These are phyloP conservation scores for Cirrhinus molitorella DNA, from an alignment of 2,797 vertebrate genomes.

Conservation along the genomic window DNA sequence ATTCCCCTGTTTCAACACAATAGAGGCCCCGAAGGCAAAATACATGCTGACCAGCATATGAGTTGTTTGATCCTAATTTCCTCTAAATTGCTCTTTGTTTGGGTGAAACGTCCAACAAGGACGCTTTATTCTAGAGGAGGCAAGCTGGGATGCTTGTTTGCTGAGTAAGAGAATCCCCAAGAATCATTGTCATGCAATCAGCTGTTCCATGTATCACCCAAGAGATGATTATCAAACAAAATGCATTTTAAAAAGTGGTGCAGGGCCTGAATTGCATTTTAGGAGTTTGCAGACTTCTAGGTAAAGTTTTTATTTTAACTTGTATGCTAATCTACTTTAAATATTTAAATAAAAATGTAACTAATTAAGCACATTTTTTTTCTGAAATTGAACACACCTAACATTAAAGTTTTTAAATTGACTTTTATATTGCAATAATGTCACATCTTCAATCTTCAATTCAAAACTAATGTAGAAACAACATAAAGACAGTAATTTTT, in stretches of 20 bases:
- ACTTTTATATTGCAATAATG: too few species aligned
- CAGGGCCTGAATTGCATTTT: not conserved
- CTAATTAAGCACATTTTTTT: too few species aligned
- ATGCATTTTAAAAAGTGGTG: not conserved
- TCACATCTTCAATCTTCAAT: too few species aligned
- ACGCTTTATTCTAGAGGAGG: slow-evolving; percentile 31
- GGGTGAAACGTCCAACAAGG: slow-evolving; percentile 30
- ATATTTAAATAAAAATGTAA: too few species aligned
- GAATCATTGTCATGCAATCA: slow-evolving; percentile 31
- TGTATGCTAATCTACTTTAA: not conserved
- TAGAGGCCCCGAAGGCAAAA: slow-evolving; percentile 34
- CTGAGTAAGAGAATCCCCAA: slow-evolving; percentile 36
- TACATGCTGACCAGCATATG: slow-evolving; percentile 37
- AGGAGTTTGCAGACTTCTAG: not conserved
- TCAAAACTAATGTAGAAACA: too few species aligned
- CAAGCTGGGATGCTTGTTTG: slow-evolving; percentile 42
- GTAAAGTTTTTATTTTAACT: not conserved
- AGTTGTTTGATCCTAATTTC: slow-evolving; percentile 38
- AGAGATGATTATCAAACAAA: slow-evolving; percentile 6
- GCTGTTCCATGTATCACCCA: not conserved
- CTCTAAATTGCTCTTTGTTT: slow-evolving; percentile 51
- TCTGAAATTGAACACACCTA: too few species aligned
- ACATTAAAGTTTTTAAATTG: too few species aligned
- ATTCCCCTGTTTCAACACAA: slow-evolving; percentile 35
- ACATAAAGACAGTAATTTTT: too few species aligned